phyloP scores from a whole-genome alignment of 2,113 vertebrate genomes.

The Lampris incognitus region DNA sequence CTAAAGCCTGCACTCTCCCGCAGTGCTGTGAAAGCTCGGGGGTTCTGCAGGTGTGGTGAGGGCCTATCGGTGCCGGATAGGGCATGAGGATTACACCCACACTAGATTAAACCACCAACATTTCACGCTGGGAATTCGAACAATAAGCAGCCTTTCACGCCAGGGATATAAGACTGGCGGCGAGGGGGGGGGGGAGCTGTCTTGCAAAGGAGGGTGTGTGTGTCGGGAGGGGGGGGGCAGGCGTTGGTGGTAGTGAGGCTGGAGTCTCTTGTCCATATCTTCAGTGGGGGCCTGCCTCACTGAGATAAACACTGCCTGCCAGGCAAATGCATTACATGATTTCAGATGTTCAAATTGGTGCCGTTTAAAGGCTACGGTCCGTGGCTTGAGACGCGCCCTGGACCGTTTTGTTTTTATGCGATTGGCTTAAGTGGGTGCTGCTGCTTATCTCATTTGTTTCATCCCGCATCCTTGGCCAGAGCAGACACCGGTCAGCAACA shows the following conservation, averaged over 20 bases:
- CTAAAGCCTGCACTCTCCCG: conserved; percentile 61
- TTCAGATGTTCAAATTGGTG: conserved; percentile 68
- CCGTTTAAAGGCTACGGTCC: conserved; percentile 35
- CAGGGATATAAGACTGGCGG: conserved; percentile 60
- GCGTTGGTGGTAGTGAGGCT: conserved; percentile 45
- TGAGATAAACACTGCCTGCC: conserved; percentile 79
- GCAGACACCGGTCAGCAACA: conserved; percentile 34
- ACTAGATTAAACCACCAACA: conserved; percentile 78
- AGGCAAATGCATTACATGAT: conserved; percentile 61
- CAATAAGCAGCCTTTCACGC: conserved; percentile 80
- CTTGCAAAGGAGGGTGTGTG: neutral
- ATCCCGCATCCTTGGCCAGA: conserved; percentile 35
- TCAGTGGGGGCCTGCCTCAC: conserved; percentile 67
- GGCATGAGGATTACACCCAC: conserved; percentile 77
- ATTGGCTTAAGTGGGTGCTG: conserved; percentile 55
- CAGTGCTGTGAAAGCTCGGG: conserved; percentile 50
- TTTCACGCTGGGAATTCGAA: conserved; percentile 80
- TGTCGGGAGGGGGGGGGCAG: conserved; percentile 44
- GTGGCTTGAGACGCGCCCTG: conserved; percentile 51
- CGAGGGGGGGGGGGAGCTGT: conserved; percentile 46
- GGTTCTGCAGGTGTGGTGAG: conserved; percentile 69
- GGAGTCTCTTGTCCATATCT: conserved; percentile 65
- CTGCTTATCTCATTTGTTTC: conserved; percentile 72
- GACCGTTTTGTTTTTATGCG: conserved; percentile 55
- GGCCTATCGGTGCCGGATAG: conserved; percentile 76